These are phyloP conservation scores for Psilanteris sp. DNA, from an alignment of 1,140 invertebrate species.

Conservation along the genomic window DNA sequence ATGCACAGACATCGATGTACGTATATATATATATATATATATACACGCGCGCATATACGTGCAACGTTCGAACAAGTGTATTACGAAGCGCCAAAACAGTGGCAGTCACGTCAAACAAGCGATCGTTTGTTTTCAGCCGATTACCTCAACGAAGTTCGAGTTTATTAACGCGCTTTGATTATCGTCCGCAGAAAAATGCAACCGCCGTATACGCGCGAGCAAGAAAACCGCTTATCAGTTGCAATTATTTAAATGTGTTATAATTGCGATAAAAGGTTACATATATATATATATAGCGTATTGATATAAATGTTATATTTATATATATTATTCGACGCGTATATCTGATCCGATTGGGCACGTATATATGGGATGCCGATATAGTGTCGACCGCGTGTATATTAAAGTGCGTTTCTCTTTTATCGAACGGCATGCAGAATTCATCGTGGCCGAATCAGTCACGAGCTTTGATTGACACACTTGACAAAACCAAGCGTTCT, in stretches of 20 bases:
- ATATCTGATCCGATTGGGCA: constrained; percentile 51
- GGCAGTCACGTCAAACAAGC: constrained; percentile 1
- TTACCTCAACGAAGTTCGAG: constrained; percentile 24
- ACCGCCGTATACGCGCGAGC: constrained; percentile 2
- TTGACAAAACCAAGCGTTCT: constrained; percentile 41
- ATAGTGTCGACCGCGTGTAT: constrained; percentile 11
- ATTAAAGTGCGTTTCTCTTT: constrained; percentile 15
- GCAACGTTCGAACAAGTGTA: too few species aligned
- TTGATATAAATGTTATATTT: constrained; percentile 32
- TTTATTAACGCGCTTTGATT: constrained; percentile 20
- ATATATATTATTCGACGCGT: too few species aligned
- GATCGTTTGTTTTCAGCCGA: constrained; percentile 5
- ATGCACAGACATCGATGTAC: too few species aligned
- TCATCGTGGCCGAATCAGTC: constrained; percentile 50
- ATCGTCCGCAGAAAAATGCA: constrained; percentile 9
- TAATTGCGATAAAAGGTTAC: constrained; percentile 44
- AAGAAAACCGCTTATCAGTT: constrained; percentile 8
- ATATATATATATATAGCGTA: constrained; percentile 19
- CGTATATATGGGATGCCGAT: constrained; percentile 45
- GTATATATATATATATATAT: too few species aligned
- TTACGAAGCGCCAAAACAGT: too few species aligned
- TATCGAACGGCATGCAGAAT: constrained; percentile 35
- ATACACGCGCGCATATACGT: too few species aligned
- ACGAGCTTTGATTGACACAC: constrained; percentile 56
- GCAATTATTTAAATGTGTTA: constrained; percentile 43